Evolutionary conservation across 2,113 vertebrate genomes (phyloP), one percentile per base, ranked within the genome.

Genomic region (Zootoca vivipara): DNA sequence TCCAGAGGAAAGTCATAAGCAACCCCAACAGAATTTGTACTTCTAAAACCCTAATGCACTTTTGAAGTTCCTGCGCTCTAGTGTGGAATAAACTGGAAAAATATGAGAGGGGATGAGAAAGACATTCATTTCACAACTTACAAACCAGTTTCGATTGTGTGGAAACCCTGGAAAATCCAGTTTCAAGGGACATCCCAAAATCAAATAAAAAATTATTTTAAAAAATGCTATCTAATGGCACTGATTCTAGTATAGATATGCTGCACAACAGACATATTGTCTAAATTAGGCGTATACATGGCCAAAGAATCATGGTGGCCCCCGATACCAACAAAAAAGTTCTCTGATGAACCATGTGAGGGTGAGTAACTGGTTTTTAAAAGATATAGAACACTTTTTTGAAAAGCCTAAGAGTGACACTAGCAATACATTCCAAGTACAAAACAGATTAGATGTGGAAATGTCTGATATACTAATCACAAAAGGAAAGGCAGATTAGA

Each of bases 21-120:
- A 15, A 38, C 28, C 3, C 42, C 77, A 33, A 3, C 78, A 0
- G 1, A 26, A 20, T 40, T 78, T 64, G 0, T 7, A 73, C 46
- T 5, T 26, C 35, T 58, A 13, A 89, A 9, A 33, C 13, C 38
- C 28, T 42, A 52, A 69, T 58, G 35, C 7, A 69, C 20, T 83
- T 77, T 26, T 87, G 5, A 65, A 89, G 90, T 82, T 87, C 0
- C 3, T 62, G 75, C 78, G 82, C 84, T 46, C 56, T 13, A 87
- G 20, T 70, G 56, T 30, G n/a, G 33, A 46, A 74, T 26, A 13
- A 26, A 7, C 9, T 73, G 52, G 30, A 56, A 73, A 72, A 70
- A 35, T 58, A 80, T 10, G 16, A 73, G 46, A 12, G 52, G n/a
- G 12, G n/a, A 2, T 58, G 26, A 58, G 10, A 80, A 65, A n/a